A percentile compares a stretch with the other conserved stretches of the same genome.
phyloP scores from a whole-genome alignment of 2,113 vertebrate species.

The Poeciliopsis occidentalis region DNA sequence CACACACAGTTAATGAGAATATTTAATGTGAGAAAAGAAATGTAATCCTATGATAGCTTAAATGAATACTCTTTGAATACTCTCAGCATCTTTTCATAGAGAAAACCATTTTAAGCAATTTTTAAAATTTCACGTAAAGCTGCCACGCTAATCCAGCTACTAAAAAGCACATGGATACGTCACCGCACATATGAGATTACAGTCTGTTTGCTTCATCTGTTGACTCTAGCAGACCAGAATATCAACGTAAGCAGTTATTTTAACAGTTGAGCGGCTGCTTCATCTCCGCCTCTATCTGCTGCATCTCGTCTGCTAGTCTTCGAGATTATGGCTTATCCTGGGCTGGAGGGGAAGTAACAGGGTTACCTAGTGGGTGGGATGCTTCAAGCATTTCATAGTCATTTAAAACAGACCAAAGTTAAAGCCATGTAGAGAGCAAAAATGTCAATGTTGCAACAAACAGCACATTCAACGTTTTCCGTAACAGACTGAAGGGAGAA shows the following conservation, averaged over 20 bases:
- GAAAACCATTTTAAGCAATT: constrained; percentile 10
- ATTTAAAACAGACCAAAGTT: constrained; percentile 5
- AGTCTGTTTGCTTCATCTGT: neutral
- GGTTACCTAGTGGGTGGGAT: constrained; percentile 3
- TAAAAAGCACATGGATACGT: neutral
- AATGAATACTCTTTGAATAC: constrained; percentile 15
- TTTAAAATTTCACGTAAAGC: constrained; percentile 8
- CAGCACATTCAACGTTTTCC: neutral
- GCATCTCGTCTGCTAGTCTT: constrained; percentile 13
- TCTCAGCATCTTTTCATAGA: constrained; percentile 3
- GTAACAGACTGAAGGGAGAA: neutral
- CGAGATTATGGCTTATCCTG: constrained; percentile 12
- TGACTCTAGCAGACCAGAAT: neutral
- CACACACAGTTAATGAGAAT: constrained; percentile 27
- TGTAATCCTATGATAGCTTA: neutral
- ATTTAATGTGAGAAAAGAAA: neutral
- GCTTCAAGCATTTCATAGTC: neutral
- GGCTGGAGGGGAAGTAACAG: neutral
- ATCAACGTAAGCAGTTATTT: neutral
- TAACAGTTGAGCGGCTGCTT: neutral
- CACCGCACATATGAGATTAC: neutral
- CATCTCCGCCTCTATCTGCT: neutral
- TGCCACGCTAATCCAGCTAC: neutral
- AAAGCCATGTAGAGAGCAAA: constrained; percentile 5
- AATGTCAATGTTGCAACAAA: neutral